Evolutionary conservation across 2,888 invertebrate genomes (phyloP), one percentile per base, ranked within the genome.

Genomic region (Conchocele bisecta): DNA sequence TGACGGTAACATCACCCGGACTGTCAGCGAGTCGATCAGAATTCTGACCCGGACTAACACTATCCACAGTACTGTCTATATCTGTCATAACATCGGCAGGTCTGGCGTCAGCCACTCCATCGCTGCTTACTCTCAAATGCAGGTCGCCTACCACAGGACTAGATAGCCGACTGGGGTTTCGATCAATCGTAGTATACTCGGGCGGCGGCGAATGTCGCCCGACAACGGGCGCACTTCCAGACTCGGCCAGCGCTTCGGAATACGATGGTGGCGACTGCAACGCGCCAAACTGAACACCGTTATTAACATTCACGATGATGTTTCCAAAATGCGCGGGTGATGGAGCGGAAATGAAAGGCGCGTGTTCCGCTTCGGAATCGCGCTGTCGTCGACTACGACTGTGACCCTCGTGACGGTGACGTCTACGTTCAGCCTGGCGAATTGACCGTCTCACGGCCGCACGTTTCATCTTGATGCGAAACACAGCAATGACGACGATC

Each of bases 261-360:
- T 88, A 88, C 3, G 88, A 81, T 0, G 88, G 87, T 7, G 88
- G 88, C 5, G 81, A 66, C 39, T 83, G 84, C 33, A 85, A 63
- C 22, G 87, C 86, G 13, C 86, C 83, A 66, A 83, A 88, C 68
- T 87, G 87, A 17, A 88, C 84, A 13, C 88, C 87, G 58, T 87
- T 88, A 66, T 88, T 88, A 3, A 86, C 86, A 81, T 86, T 88
- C 22, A 88, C 84, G 33, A 88, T 87, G 51, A 88, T 85, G 70
- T 86, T 86, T 37, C 87, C 85, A 72, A 82, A 84, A 59, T 82
- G 81, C 7, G 83, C 76, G 15, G 75, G 75, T 1, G 82, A 69
- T 20, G 79, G 73, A 20, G 77, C 61, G 7, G 81, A 73, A 20
- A 87, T 75, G 50, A 86, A 85, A 7, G 85, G 85, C 24, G 85